Evolutionary conservation across 2,113 vertebrate genomes (phyloP), one percentile per base, ranked within the genome.

Genomic region (Cephalopterus ornatus): DNA sequence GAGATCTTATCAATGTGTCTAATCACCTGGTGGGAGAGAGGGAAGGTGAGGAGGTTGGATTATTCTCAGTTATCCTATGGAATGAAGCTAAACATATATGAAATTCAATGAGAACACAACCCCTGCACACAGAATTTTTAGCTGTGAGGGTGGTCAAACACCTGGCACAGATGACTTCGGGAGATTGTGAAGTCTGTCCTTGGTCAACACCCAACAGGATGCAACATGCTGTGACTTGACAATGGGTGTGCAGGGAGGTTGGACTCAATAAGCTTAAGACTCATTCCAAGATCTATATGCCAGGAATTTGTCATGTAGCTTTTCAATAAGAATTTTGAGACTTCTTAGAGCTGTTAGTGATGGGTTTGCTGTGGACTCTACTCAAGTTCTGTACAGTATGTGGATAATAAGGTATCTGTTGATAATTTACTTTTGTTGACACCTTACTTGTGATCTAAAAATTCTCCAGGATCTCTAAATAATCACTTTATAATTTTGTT

Each of bases 331-430:
- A 13, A 28, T 84, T 76, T 59, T 50, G 50, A 59, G 44, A 26
- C 18, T 27, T 18, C 33, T 78, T 52, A 73, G 19, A 35, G 15
- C 47, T 75, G 19, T 39, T 76, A 19, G 12, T 62, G 41, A 11
- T 13, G 58, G 59, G 37, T 27, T 82, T 65, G 28, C 37, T 6
- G 4, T 8, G 28, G 39, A 18, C n/a, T 74, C 7, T 27, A 26
- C 26, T 24, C 8, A 14, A 1, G 0, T 42, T 53, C 67, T 76
- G 21, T 52, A 14, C 24, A 2, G 0, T 46, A 4, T 5, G 3
- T 30, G 41, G 33, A 12, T 28, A 41, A 5, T 20, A 49, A 65
- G 22, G 4, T 20, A 8, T n/a, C 28, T 70, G 7, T 79, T 85
- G 32, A 26, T 39, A 21, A 16, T 19, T 46, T 21, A 20, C 15